Evolutionary conservation across 2,888 invertebrate genomes (phyloP), one percentile per base, ranked within the genome.

Genomic region (Marronus borbonicus): DNA sequence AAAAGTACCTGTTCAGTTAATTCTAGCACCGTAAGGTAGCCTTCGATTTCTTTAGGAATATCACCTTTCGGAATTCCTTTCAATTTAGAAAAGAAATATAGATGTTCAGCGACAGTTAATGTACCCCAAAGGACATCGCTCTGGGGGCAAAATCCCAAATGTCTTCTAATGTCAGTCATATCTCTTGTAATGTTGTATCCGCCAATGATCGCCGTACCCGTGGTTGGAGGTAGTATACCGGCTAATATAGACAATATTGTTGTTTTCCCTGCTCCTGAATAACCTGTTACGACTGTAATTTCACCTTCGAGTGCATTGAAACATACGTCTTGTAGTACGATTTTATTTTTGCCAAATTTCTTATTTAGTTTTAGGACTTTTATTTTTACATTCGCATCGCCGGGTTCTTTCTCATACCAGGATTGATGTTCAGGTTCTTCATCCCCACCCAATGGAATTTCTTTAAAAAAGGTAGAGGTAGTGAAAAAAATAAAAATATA

Each of bases 161-260:
- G 94, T 69, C 91, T 89, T 14, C 96, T 91, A 0, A 95, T 94
- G 1, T 89, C 89, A 8, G 88, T 87, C 76, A 93, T 90, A 82
- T 95, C 91, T 0, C 88, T 90, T 12, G 91, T 86, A 80, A 96
- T 93, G 85, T 95, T 93, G 84, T 91, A 92, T n/a, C 94, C 95
- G 79, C 93, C 93, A 17, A 96, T 90, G 55, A 90, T 88, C 0
- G 95, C 94, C 10, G 93, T 93, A 0, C 96, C 96, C 24, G 90
- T 89, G 0, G 92, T 92, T 2, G 93, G 92, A 28, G 92, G 91
- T 78, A 93, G 89, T 88, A 94, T 93, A 52, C 94, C 97, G 55
- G 97, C 97, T 60, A 98, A 89, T 94, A 98, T 97, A 0, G 96
- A 96, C 91, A 98, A 97, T 0, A 97, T 96, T 0, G 98, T 97